Percentiles rank a stretch among this genome's conserved stretches.
phyloP scores from a whole-genome alignment of 2,888 invertebrate species.

The Caenorhabditis plicata region DNA sequence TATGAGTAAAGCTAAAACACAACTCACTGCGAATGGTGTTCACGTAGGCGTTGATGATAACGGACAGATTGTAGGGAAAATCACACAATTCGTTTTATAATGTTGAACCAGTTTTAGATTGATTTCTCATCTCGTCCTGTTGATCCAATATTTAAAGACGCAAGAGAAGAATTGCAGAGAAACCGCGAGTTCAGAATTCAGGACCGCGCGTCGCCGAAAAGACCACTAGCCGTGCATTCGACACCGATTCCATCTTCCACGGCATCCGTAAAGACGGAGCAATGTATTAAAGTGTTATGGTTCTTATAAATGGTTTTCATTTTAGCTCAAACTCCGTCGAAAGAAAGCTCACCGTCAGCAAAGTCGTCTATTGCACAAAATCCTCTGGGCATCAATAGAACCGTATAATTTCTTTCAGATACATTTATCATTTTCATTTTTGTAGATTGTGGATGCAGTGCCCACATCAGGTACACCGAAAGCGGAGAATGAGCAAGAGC shows the following conservation, averaged over 20 bases:
- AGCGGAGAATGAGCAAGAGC: constrained; percentile 9
- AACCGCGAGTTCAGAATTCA: neutral
- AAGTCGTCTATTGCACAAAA: constrained; percentile 3
- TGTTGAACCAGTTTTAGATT: constrained; percentile 41
- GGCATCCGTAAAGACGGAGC: neutral
- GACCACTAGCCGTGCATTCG: no score
- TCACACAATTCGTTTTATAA: constrained; percentile 13
- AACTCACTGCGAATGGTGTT: constrained; percentile 50
- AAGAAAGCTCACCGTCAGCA: constrained; percentile 1
- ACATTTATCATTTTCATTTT: neutral
- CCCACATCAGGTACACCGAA: constrained; percentile 6
- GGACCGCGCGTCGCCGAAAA: neutral
- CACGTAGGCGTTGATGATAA: constrained; percentile 49
- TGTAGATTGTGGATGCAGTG: constrained; percentile 14
- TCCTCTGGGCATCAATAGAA: constrained; percentile 21
- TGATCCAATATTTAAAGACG: constrained; percentile 60
- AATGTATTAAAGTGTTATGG: no score
- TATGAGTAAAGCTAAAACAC: constrained; percentile 52
- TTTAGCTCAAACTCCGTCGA: no score
- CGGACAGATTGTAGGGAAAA: constrained; percentile 34
- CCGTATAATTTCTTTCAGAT: constrained; percentile 5
- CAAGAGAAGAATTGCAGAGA: constrained; percentile 50
- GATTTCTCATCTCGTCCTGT: constrained; percentile 60
- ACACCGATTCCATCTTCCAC: neutral
- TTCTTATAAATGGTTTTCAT: no score